Conservation (phyloP, 2,113 vertebrate genomes). For the Fregetta grallaria region DNA sequence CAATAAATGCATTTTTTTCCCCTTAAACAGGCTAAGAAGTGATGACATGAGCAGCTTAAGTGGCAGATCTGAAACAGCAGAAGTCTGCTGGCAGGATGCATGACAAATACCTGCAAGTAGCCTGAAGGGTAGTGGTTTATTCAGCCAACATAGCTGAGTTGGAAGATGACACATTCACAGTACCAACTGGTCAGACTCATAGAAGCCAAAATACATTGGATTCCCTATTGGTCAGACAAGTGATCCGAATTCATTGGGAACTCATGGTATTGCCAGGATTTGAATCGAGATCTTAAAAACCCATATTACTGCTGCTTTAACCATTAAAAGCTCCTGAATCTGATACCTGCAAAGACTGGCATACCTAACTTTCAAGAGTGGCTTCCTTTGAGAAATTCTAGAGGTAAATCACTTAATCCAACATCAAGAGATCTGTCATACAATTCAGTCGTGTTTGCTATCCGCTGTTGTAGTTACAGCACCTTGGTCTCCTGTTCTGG, state of each 20-base stretch:
- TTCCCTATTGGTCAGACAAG: not conserved
- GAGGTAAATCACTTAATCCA: not conserved
- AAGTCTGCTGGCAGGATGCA: slow-evolving; percentile 17
- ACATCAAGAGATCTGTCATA: not conserved
- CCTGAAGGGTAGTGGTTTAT: not conserved
- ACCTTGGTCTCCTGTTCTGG: not conserved
- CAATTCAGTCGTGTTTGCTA: not conserved
- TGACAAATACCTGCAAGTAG: slow-evolving; percentile 42
- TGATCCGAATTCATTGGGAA: not conserved
- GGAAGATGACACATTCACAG: not conserved
- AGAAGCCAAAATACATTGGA: not conserved
- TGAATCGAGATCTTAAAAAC: not conserved
- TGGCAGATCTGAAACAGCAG: slow-evolving; percentile 20
- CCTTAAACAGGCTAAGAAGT: slow-evolving; percentile 28
- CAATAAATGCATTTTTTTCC: slow-evolving; percentile 10
- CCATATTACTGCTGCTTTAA: not conserved
- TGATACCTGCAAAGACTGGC: not conserved
- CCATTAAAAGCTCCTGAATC: not conserved
- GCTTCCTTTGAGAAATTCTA: not conserved
- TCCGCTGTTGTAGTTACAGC: not conserved
- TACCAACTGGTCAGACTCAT: slow-evolving; percentile 9
- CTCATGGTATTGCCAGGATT: not conserved
- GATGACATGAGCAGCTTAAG: slow-evolving; percentile 31
- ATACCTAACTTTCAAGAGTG: not conserved
- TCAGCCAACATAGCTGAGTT: not conserved